Evolutionary conservation across 2,888 invertebrate species (phyloP), one percentile per base, ranked within the genome.

Genomic region (Pollenia angustigena): DNA sequence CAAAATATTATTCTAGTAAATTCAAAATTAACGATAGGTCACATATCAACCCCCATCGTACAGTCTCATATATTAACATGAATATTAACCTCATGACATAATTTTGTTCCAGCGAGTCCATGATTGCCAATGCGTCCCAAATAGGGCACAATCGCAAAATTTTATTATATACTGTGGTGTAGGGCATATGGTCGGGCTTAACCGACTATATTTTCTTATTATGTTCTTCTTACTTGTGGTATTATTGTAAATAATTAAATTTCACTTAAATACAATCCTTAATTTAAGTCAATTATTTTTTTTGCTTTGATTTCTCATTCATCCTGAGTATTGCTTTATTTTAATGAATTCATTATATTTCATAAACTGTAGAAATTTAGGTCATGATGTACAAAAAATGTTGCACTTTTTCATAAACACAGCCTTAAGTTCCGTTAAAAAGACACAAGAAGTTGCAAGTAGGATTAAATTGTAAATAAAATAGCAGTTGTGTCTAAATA

Each of bases 401-500:
- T 56, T 44, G 42, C n/a, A 60, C 23, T 46, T 1, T 3, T 40
- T 50, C 23, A 9, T 14, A 58, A n/a, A n/a, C n/a, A n/a, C n/a
- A 58, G 56, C 46, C n/a, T 58, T 23, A 56, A 32, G 40, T 58
- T 44, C 10, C 11, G n/a, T 56, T 48, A 23, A 32, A 44, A 2
- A 74, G 42, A 42, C 3, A 11, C 40, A 62, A 1, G 4, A 11
- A n/a, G 32, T 52, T 44, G 50, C 18, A 16, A 58, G 58, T 50
- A 60, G 75, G 81, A 68, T 82, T 75, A 69, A 69, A 52, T 23
- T 75, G 42, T 60, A 4, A 16, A 44, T 42, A 62, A 68, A 46
- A 44, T 46, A 68, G 76, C 75, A 58, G 74, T 85, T 80, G 78
- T 81, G 81, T 88, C 88, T 86, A 89, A 89, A 91, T 90, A 89